Conservation (phyloP, 2,888 invertebrate species). For the Alentia gelatinosa region DNA sequence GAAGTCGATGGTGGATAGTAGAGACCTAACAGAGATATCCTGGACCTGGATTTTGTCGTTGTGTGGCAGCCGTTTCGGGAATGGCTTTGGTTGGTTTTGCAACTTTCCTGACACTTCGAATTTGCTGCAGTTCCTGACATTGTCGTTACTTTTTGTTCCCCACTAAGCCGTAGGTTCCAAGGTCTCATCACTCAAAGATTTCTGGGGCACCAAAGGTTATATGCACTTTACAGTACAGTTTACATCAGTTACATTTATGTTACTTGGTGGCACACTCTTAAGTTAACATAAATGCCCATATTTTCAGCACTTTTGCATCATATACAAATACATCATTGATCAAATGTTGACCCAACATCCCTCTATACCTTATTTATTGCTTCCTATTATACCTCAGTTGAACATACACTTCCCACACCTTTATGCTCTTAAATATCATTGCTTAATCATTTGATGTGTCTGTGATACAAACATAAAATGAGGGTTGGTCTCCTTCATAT, state of each 20-base stretch:
- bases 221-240: background rate
- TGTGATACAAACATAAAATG: too few species aligned
- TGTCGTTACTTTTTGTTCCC: background rate
- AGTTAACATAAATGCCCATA: background rate
- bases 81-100: background rate
- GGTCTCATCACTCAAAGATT: constrained; percentile 33
- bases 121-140: background rate
- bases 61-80: background rate
- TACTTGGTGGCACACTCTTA: background rate
- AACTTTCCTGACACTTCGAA: background rate
- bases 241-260: constrained; percentile 32
- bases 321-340: too few species aligned
- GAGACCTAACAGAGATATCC: background rate
- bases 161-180: background rate
- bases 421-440: too few species aligned
- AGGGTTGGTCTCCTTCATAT: too few species aligned
- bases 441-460: too few species aligned
- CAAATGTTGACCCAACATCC: too few species aligned
- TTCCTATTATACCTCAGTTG: too few species aligned
- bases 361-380: too few species aligned
- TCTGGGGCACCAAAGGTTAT: constrained; percentile 42
- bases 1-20: background rate
- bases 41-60: background rate
- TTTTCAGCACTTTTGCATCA: background rate
- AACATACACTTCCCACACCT: too few species aligned